These are phyloP conservation scores for Ceuthmochares aereus DNA, from an alignment of 2,113 vertebrate species.

Conservation along the genomic window DNA sequence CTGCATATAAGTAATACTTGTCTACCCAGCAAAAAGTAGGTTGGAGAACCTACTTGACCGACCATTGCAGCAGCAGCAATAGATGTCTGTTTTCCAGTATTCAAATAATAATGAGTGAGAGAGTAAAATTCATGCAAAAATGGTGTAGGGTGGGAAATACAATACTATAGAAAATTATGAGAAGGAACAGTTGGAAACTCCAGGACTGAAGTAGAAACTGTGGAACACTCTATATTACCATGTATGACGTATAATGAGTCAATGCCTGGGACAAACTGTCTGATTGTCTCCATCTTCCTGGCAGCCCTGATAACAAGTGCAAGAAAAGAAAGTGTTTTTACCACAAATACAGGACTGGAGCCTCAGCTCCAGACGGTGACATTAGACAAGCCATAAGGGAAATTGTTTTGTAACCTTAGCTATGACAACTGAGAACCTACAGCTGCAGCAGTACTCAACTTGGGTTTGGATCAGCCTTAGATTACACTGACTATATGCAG, in stretches of 20 bases:
- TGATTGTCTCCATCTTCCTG: neutral
- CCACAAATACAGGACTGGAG: neutral
- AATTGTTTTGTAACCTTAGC: conserved; percentile 23
- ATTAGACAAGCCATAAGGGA: neutral
- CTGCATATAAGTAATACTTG: neutral
- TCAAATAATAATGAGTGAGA: neutral
- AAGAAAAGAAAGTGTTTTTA: neutral
- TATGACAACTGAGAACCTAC: conserved; percentile 18
- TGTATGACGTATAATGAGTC: neutral
- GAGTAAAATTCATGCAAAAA: neutral
- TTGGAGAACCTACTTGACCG: neutral
- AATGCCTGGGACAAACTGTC: neutral
- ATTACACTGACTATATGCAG: neutral
- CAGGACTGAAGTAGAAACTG: neutral
- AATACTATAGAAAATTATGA: neutral
- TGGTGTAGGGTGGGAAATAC: neutral
- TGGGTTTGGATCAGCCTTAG: neutral
- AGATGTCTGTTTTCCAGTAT: neutral
- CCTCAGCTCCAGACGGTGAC: neutral
- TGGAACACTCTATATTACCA: neutral
- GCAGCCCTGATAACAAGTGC: neutral
- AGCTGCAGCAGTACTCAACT: neutral
- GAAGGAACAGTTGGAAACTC: neutral
- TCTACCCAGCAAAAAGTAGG: neutral
- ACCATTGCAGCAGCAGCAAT: neutral